Percentiles rank a stretch among this genome's conserved stretches.
phyloP scores from a whole-genome alignment of 2,113 vertebrate genomes.

The Nematolebias whitei region DNA sequence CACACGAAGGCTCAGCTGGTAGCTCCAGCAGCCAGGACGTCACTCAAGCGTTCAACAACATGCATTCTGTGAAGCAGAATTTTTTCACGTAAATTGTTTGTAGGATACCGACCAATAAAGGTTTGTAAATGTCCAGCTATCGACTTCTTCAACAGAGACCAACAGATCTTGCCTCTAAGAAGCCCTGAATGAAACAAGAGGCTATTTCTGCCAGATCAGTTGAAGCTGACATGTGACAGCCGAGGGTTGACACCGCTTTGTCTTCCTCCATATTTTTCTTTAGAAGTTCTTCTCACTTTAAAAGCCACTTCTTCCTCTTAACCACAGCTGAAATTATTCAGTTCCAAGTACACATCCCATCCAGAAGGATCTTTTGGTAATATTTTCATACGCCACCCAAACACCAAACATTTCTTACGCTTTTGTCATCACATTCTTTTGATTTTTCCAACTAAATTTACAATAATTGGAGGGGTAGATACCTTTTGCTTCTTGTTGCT shows the following conservation, averaged over 20 bases:
- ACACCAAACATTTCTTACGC: constrained; percentile 45
- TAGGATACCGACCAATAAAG: not conserved
- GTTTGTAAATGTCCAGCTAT: constrained; percentile 20
- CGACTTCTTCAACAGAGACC: constrained; percentile 23
- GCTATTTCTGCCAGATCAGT: constrained; percentile 57
- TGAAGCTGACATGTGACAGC: constrained; percentile 77
- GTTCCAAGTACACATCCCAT: constrained; percentile 59
- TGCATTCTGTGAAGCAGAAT: constrained; percentile 43
- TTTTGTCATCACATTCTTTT: constrained; percentile 61
- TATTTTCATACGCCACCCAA: constrained; percentile 63
- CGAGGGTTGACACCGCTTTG: constrained; percentile 69
- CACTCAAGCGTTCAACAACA: constrained; percentile 36
- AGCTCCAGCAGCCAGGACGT: constrained; percentile 24
- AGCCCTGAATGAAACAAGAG: constrained; percentile 60
- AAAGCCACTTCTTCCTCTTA: constrained; percentile 29
- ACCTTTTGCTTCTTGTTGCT: constrained; percentile 32
- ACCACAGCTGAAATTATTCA: constrained; percentile 54
- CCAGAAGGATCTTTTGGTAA: constrained; percentile 74
- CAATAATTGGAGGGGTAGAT: constrained; percentile 37
- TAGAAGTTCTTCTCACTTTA: constrained; percentile 12
- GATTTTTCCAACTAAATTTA: constrained; percentile 42
- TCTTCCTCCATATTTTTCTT: not conserved
- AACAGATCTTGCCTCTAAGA: constrained; percentile 29
- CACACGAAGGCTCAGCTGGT: constrained; percentile 40
- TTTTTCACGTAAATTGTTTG: not conserved